Percentiles rank a stretch among this genome's conserved stretches.
Evolutionary conservation across 2,797 vertebrate species (phyloP).

Genomic region (Sebastes aleutianus): DNA sequence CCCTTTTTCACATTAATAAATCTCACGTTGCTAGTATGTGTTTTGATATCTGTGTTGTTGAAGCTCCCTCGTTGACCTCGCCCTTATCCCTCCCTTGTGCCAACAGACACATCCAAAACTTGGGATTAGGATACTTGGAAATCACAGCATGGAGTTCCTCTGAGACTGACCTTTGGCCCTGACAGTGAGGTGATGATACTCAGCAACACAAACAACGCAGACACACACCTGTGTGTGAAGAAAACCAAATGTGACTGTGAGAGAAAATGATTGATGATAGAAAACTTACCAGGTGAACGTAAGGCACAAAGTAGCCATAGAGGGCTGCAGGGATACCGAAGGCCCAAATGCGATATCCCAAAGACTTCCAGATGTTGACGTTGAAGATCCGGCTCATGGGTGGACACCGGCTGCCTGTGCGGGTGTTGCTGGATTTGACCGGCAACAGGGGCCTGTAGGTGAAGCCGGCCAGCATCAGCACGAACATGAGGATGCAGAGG

Average conservation of each 20-base stretch:
- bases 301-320: slow-evolving; percentile 98
- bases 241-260: neutral
- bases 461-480: slow-evolving; percentile 91
- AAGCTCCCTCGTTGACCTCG: slow-evolving; percentile 27
- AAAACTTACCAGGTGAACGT: slow-evolving; percentile 94
- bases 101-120: slow-evolving; percentile 33
- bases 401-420: slow-evolving; percentile 66
- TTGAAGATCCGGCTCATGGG: slow-evolving; percentile 86
- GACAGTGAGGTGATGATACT: neutral
- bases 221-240: neutral
- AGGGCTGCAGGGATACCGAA: slow-evolving; percentile 92
- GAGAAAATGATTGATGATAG: neutral
- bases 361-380: slow-evolving; percentile 89
- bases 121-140: slow-evolving; percentile 35
- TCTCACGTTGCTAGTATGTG: neutral
- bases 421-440: slow-evolving; percentile 49
- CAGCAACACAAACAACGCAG: neutral
- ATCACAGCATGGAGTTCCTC: slow-evolving; percentile 13
- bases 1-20: slow-evolving; percentile 14
- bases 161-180: neutral
- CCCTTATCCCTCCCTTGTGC: neutral
- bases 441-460: slow-evolving; percentile 89
- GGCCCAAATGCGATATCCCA: slow-evolving; percentile 93
- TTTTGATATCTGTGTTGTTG: slow-evolving; percentile 50
- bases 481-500: slow-evolving; percentile 88